Percentiles rank a stretch among this genome's conserved stretches.
phyloP scores from a whole-genome alignment of 2,888 invertebrate genomes.

The Pardosa pseudoannulata region DNA sequence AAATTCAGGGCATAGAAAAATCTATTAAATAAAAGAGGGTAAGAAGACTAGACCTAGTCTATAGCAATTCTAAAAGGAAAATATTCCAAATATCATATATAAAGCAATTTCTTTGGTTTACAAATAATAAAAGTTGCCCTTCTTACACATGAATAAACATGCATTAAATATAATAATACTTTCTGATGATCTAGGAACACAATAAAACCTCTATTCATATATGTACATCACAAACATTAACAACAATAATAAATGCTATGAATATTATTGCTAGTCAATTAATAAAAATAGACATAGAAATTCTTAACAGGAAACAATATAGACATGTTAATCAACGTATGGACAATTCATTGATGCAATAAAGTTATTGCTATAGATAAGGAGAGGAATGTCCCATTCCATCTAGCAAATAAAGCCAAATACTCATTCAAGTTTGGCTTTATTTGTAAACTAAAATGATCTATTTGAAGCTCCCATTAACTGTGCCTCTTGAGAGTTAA shows the following conservation, averaged over 20 bases:
- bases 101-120: conserved; percentile 16
- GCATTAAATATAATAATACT: conserved; percentile 33
- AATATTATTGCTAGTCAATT: conserved; percentile 18
- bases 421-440: neutral
- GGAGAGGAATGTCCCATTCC: conserved; percentile 10
- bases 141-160: conserved; percentile 13
- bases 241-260: conserved; percentile 26
- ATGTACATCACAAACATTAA: conserved; percentile 32
- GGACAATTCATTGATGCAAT: neutral
- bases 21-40: too few species aligned
- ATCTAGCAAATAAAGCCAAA: neutral
- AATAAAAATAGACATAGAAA: conserved; percentile 45
- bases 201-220: conserved; percentile 19
- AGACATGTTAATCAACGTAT: neutral
- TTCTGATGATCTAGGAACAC: conserved; percentile 39
- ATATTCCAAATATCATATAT: neutral
- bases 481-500: neutral
- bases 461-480: neutral
- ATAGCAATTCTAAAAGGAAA: neutral
- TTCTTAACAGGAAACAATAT: conserved; percentile 24
- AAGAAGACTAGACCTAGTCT: too few species aligned
- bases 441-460: neutral
- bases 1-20: neutral
- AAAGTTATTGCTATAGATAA: conserved; percentile 31
- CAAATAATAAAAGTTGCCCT: conserved; percentile 1